Evolutionary conservation across 2,888 invertebrate species (phyloP), one percentile per base, ranked within the genome.

Genomic region (Harpalus rufipes): DNA sequence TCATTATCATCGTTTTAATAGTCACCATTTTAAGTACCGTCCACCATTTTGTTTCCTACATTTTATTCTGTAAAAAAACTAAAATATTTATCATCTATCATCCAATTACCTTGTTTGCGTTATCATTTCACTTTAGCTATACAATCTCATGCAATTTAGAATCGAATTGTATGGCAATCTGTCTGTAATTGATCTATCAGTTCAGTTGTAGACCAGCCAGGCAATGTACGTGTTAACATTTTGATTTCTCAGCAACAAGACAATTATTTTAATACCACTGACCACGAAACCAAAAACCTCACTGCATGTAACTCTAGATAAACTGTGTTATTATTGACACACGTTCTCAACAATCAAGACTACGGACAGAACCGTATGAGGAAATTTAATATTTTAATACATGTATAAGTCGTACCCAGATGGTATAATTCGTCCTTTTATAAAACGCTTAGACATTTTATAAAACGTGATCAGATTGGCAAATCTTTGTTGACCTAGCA

Each of bases 261-360:
- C 78, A 58, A 78, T 78, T 78, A 78, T 78, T 78, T 78, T 78
- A 78, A 78, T 78, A 78, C 32, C 78, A 56, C 58, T 78, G 78
- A 78, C 78, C 78, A 58, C 78, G 56, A 25, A 74, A 51, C 44
- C 44, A 51, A 51, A 32, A 58, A 58, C 78, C 78, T 78, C 78
- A 78, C n/a, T 39, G 78, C 56, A 58, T 56, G 56, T 78, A 56
- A 78, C 56, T 78, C 56, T 5, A 74, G 16, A 44, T 78, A 78
- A 78, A 78, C 78, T 78, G 58, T 78, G 78, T 78, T 78, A 78
- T 78, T 78, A 78, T 78, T 78, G 78, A 78, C 78, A 78, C 78
- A 78, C 78, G 78, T 78, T 78, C 78, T n/a, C 51, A 44, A 32
- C 41, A 39, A 18, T 59, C 14, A 59, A 8, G 16, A 51, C 8